Percentiles rank a stretch among this genome's conserved stretches.
Conservation (phyloP, 2,888 invertebrate genomes). For the Philaethria dido region DNA sequence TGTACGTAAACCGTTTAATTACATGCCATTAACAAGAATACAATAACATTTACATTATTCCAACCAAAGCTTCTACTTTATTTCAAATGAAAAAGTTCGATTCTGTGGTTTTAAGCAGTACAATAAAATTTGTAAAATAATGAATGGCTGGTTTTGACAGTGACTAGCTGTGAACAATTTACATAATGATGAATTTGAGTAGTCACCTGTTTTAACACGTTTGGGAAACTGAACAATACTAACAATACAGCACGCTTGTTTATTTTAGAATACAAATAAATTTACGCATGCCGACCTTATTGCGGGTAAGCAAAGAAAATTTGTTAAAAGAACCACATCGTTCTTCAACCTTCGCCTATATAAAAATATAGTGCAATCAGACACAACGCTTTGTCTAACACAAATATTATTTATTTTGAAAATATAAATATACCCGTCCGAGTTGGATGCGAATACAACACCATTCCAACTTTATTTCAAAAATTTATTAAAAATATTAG, state of each 20-base stretch:
- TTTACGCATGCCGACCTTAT: not conserved
- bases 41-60: conserved; percentile 25
- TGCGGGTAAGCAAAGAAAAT: not conserved
- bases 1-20: conserved; percentile 17
- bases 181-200: conserved; percentile 22
- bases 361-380: too few species aligned
- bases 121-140: conserved; percentile 3
- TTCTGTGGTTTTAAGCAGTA: not conserved
- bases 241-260: conserved; percentile 21
- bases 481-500: too few species aligned
- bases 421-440: too few species aligned
- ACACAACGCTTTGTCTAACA: too few species aligned
- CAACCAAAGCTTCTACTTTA: conserved; percentile 2
- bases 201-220: conserved; percentile 16
- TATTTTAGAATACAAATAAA: not conserved
- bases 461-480: too few species aligned
- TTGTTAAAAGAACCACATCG: not conserved
- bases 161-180: conserved; percentile 22
- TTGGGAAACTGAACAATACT: conserved; percentile 26
- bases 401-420: too few species aligned
- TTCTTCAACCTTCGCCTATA: not conserved
- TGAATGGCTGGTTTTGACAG: conserved; percentile 9
- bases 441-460: too few species aligned
- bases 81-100: conserved; percentile 9
- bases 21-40: conserved; percentile 22